Conservation (phyloP, 2,888 invertebrate species). For the Sceliomorpha sp. region DNA sequence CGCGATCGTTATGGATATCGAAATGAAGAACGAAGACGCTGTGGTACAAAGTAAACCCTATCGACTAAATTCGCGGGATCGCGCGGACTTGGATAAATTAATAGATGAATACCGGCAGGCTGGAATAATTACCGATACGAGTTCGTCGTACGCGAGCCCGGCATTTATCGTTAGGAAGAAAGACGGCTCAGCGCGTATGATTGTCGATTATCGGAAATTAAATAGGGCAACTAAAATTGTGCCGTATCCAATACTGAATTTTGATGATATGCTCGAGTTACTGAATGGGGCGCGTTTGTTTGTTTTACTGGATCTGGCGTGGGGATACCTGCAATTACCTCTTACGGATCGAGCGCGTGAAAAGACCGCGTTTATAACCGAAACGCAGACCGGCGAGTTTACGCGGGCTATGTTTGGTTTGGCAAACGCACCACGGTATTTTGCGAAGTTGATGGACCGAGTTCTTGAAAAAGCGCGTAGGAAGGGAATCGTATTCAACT, state of each 20-base stretch:
- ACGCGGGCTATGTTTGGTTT: no score
- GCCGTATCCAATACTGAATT: slow-evolving; percentile 68
- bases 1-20: slow-evolving; percentile 26
- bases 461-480: no score
- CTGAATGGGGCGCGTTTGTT: slow-evolving; percentile 62
- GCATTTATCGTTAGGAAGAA: no score
- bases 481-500: no score
- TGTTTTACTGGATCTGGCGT: slow-evolving; percentile 65
- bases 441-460: no score
- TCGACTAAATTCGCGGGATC: slow-evolving; percentile 27
- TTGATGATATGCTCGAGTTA: slow-evolving; percentile 69
- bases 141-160: no score
- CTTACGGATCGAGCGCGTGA: slow-evolving; percentile 3
- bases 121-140: no score
- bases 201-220: no score
- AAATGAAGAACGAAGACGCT: slow-evolving; percentile 2
- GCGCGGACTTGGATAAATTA: slow-evolving; percentile 25
- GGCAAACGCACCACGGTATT: slow-evolving; percentile 15
- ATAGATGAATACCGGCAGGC: slow-evolving; percentile 22
- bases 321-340: slow-evolving; percentile 52
- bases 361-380: slow-evolving; percentile 26
- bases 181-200: no score
- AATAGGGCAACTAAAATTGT: slow-evolving; percentile 61
- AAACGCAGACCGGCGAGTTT: no score
- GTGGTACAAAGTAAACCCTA: slow-evolving; percentile 30